A percentile compares a stretch with the other conserved stretches of the same genome.
Evolutionary conservation across 2,113 vertebrate species (phyloP).

Genomic region (Rhynchomys soricoides): DNA sequence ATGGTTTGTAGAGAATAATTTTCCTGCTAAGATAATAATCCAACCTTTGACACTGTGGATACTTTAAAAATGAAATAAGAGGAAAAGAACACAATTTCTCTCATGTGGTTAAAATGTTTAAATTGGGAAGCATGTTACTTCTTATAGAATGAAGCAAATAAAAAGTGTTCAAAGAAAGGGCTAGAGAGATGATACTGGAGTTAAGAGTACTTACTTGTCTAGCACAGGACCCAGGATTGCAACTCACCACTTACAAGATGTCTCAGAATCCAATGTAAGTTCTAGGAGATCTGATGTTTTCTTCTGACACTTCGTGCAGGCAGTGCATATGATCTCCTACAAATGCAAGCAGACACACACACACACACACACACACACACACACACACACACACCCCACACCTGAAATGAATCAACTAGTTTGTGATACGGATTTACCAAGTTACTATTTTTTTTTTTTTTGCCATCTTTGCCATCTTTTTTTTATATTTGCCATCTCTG

Average conservation of each 20-base stretch:
- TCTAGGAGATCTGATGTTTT: too few relatives aligned
- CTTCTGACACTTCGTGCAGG: background rate
- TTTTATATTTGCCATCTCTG: background rate
- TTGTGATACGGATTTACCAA: background rate
- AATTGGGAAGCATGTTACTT: slow-evolving; percentile 19
- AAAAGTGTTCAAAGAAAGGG: background rate
- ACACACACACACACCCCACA: background rate
- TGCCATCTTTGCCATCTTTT: too few relatives aligned
- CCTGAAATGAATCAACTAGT: background rate
- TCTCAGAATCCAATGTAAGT: background rate
- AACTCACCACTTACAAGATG: background rate
- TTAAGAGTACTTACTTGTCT: background rate
- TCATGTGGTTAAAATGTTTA: slow-evolving; percentile 34
- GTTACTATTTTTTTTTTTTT: too few relatives aligned
- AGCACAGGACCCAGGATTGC: too few relatives aligned
- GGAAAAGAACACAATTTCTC: background rate
- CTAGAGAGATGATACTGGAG: background rate
- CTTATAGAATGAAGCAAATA: background rate
- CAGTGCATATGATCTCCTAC: accelerated
- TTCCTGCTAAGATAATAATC: slow-evolving; percentile 70
- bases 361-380: background rate
- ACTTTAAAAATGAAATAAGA: slow-evolving; percentile 30
- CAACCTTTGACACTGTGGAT: slow-evolving; percentile 44
- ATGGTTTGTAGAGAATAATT: slow-evolving; percentile 63
- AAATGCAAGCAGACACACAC: too few relatives aligned